Conservation (phyloP, 2,797 vertebrate species). For the Luscinia luscinia region DNA sequence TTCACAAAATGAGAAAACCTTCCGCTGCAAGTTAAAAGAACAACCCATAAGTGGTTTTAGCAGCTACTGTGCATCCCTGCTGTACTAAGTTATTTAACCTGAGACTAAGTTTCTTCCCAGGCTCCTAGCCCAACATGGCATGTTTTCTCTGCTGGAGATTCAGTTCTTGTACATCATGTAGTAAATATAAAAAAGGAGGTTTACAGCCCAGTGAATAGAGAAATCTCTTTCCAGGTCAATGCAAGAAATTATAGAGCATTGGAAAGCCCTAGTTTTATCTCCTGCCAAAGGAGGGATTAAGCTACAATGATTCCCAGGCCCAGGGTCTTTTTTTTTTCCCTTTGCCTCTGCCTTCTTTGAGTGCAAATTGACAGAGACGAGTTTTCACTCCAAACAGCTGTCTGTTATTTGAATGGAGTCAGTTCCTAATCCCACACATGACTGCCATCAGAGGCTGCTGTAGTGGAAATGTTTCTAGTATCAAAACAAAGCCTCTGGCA, state of each 20-base stretch:
- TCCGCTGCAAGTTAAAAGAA: conserved; percentile 35
- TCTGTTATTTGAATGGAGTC: conserved; percentile 76
- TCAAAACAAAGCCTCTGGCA: conserved; percentile 74
- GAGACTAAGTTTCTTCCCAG: conserved; percentile 63
- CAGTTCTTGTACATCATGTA: conserved; percentile 63
- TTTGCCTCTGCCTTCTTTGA: conserved; percentile 67
- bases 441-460: conserved; percentile 70
- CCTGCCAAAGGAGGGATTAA: conserved; percentile 76
- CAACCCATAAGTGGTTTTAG: conserved; percentile 52
- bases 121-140: conserved; percentile 46
- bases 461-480: conserved; percentile 74
- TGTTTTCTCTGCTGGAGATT: conserved; percentile 71
- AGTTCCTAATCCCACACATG: conserved; percentile 72
- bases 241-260: conserved; percentile 71
- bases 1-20: conserved; percentile 43
- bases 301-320: conserved; percentile 72
- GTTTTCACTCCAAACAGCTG: conserved; percentile 76
- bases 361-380: conserved; percentile 68
- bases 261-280: conserved; percentile 75
- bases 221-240: conserved; percentile 75
- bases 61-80: conserved; percentile 7
- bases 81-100: conserved; percentile 56
- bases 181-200: conserved; percentile 70
- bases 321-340: conserved; percentile 41
- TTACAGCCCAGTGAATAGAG: conserved; percentile 69